Conservation (phyloP, 2,888 invertebrate genomes). For the Drosophila melanosoma region DNA sequence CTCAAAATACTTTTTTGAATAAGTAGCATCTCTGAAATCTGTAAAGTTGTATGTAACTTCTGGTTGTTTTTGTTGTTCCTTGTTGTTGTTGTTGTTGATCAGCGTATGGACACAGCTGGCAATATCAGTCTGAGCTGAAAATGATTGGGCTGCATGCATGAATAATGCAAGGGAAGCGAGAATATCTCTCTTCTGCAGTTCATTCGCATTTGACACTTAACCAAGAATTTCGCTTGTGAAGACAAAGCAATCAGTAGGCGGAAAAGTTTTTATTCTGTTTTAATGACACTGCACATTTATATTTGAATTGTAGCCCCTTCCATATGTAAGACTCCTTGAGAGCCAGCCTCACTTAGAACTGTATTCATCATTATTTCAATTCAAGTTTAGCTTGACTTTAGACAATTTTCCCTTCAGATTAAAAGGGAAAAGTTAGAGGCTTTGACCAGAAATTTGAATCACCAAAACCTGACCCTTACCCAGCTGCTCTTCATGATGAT, state of each 20-base stretch:
- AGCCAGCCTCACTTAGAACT: constrained; percentile 12
- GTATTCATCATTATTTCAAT: background rate
- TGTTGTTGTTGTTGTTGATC: background rate
- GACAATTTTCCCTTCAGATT: too few species aligned
- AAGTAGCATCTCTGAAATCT: background rate
- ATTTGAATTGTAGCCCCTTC: constrained; percentile 3
- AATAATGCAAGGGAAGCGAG: constrained; percentile 8
- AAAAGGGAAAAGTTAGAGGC: too few species aligned
- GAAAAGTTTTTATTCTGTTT: constrained; percentile 15
- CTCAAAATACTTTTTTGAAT: constrained; percentile 13
- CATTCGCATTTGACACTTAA: constrained; percentile 70
- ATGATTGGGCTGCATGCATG: constrained; percentile 50
- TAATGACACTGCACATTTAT: constrained; percentile 12
- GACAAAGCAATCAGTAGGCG: background rate
- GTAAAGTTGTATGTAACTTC: constrained; percentile 4
- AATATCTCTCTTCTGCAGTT: constrained; percentile 44
- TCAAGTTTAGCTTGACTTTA: constrained; percentile 2
- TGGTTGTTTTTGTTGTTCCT: background rate
- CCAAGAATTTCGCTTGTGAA: constrained; percentile 27
- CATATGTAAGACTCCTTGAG: constrained; percentile 5
- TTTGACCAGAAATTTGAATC: too few species aligned
- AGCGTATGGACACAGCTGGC: constrained; percentile 39
- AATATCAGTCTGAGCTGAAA: constrained; percentile 27
- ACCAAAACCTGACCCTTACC: too few species aligned
- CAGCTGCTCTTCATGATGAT: too few species aligned